phyloP scores from a whole-genome alignment of 2,113 vertebrate genomes.

The Campylomormyrus tamandua region DNA sequence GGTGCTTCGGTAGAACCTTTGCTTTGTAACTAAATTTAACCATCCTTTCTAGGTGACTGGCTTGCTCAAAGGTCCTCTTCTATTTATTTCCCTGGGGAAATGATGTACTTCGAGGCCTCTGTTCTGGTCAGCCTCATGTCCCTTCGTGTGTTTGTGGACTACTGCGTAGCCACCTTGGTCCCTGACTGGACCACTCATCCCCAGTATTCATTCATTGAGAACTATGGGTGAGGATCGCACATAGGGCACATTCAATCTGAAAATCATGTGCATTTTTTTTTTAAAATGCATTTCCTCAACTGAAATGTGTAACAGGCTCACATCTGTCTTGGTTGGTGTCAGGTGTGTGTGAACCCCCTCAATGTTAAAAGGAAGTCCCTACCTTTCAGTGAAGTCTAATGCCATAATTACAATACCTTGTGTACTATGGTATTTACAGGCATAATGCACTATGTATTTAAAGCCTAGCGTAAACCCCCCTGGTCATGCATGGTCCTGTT shows the following conservation, averaged over 20 bases:
- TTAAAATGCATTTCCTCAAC: background rate
- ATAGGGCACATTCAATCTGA: background rate
- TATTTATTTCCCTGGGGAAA: conserved; percentile 41
- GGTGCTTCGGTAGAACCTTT: background rate
- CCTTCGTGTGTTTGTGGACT: conserved; percentile 51
- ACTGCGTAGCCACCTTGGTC: conserved; percentile 48
- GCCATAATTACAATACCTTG: background rate
- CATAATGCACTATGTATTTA: background rate
- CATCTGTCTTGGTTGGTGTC: no score
- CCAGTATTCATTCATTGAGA: conserved; percentile 48
- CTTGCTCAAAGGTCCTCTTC: conserved; percentile 35
- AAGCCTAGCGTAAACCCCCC: background rate
- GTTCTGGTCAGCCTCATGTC: conserved; percentile 39
- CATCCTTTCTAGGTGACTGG: conserved; percentile 44
- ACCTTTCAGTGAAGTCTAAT: background rate
- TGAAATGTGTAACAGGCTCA: background rate
- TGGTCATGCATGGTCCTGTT: background rate
- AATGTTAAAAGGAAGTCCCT: no score
- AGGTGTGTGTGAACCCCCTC: no score
- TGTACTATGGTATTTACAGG: background rate
- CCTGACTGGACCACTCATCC: conserved; percentile 40
- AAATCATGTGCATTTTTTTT: background rate
- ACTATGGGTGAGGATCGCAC: conserved; percentile 41
- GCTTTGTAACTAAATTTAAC: background rate
- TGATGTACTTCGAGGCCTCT: conserved; percentile 49